Percentiles rank a stretch among this genome's conserved stretches.
Evolutionary conservation across 2,113 vertebrate species (phyloP).

Genomic region (Tringa solitaria): DNA sequence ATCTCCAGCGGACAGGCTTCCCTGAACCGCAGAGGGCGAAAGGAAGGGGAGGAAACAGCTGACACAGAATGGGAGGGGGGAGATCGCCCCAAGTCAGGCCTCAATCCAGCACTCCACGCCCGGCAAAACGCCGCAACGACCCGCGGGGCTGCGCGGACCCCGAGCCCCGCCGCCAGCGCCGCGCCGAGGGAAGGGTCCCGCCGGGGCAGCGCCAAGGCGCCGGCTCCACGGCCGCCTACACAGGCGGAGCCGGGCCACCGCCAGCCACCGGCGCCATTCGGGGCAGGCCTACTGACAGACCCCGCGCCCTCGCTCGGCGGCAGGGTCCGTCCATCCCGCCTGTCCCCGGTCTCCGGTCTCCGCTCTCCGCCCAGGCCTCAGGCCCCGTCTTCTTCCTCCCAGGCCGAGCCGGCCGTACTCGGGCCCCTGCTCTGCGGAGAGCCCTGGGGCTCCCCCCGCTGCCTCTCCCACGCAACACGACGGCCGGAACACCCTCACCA

Average conservation of each 20-base stretch:
- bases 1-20: neutral
- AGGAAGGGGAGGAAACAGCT: neutral
- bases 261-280: accelerated
- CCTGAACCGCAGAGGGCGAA: neutral
- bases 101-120: too few species aligned
- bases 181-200: too few species aligned
- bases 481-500: too few species aligned
- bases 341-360: neutral
- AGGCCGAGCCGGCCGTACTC: neutral
- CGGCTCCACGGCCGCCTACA: too few species aligned
- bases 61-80: accelerated
- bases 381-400: neutral
- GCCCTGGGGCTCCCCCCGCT: too few species aligned
- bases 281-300: accelerated
- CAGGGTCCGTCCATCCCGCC: neutral
- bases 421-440: too few species aligned
- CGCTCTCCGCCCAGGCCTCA: neutral
- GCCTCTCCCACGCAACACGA: too few species aligned
- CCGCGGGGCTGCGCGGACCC: neutral
- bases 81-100: neutral
- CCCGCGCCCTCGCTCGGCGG: too few species aligned
- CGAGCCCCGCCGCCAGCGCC: too few species aligned
- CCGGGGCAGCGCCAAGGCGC: too few species aligned
- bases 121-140: neutral
- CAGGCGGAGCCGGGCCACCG: too few species aligned